phyloP scores from a whole-genome alignment of 2,113 vertebrate species.

The Myiopsitta monachus region DNA sequence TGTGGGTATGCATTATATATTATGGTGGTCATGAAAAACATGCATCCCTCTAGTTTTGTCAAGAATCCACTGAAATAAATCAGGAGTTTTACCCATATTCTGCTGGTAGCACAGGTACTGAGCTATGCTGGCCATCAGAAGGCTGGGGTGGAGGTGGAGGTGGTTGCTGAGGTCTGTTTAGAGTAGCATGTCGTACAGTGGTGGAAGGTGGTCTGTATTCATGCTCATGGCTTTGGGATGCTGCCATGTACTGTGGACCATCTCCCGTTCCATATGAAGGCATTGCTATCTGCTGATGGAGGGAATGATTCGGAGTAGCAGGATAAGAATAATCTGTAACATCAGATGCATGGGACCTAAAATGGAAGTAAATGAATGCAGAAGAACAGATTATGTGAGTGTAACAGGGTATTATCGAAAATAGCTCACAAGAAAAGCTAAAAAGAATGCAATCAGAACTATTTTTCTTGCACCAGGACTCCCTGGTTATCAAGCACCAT shows the following conservation, averaged over 20 bases:
- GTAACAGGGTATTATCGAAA: background rate
- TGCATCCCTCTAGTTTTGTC: background rate
- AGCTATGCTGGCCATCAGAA: constrained; percentile 80
- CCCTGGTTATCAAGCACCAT: background rate
- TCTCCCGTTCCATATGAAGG: constrained; percentile 73
- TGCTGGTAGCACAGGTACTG: constrained; percentile 76
- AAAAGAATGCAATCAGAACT: background rate
- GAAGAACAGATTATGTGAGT: background rate
- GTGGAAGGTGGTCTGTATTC: constrained; percentile 84
- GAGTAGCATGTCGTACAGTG: constrained; percentile 83
- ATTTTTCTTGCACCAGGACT: background rate
- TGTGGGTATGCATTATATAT: background rate
- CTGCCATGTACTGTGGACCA: constrained; percentile 63
- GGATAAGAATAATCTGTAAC: constrained; percentile 88
- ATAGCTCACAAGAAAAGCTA: background rate
- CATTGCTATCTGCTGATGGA: constrained; percentile 81
- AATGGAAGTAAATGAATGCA: constrained; percentile 32
- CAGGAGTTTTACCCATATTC: constrained; percentile 85
- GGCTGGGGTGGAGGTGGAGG: constrained; percentile 88
- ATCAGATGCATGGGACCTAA: constrained; percentile 86
- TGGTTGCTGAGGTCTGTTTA: constrained; percentile 89
- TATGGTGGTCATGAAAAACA: background rate
- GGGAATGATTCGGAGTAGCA: constrained; percentile 89
- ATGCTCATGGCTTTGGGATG: constrained; percentile 78
- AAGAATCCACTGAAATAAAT: background rate